These are phyloP conservation scores for Mormoops blainvillei DNA, from an alignment of 2,113 vertebrate species.

Conservation along the genomic window DNA sequence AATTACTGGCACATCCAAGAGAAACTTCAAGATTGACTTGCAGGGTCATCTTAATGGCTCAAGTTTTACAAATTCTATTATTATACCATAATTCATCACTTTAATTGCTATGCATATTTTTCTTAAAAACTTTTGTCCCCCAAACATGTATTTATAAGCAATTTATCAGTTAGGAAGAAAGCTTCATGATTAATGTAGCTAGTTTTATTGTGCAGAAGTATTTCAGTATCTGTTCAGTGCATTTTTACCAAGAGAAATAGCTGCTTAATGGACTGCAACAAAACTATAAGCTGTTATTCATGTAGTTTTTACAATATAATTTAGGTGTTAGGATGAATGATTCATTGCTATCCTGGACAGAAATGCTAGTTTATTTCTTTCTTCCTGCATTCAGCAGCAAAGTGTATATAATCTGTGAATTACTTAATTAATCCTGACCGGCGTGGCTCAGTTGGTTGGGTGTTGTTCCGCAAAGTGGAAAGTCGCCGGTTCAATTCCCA, in stretches of 20 bases:
- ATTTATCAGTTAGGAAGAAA: background rate
- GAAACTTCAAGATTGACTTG: background rate
- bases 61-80: background rate
- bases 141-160: background rate
- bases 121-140: background rate
- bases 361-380: conserved; percentile 33
- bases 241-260: conserved; percentile 16
- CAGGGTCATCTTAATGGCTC: background rate
- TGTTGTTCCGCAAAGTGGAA: no score
- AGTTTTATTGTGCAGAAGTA: conserved; percentile 9
- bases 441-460: no score
- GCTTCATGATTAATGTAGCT: background rate
- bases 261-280: background rate
- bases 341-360: conserved; percentile 23
- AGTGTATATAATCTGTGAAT: conserved; percentile 8
- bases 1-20: background rate
- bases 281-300: conserved; percentile 31
- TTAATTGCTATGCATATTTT: background rate
- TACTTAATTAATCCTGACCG: background rate
- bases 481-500: no score
- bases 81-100: background rate
- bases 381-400: background rate
- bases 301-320: conserved; percentile 4
- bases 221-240: background rate
- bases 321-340: background rate